These are phyloP conservation scores for Gastracanthus pulcherrimus DNA, from an alignment of 2,888 invertebrate genomes.

Conservation along the genomic window DNA sequence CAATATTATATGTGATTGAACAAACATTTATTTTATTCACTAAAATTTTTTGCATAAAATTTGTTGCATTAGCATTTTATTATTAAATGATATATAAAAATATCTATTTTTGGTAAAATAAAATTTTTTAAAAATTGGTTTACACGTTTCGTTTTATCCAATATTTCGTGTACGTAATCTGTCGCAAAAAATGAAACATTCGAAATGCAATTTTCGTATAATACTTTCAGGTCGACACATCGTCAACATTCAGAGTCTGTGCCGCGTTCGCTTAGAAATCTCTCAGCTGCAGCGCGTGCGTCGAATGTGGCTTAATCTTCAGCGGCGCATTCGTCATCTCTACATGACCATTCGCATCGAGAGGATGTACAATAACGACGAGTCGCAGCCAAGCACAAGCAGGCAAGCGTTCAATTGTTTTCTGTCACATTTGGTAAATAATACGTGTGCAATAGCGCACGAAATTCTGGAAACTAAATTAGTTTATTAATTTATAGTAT, in stretches of 20 bases:
- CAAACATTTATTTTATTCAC: too few species aligned
- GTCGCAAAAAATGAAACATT: not conserved
- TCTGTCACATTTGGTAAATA: not conserved
- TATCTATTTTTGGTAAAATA: not conserved
- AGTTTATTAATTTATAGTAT: not conserved
- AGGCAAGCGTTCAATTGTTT: constrained; percentile 24
- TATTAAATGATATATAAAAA: too few species aligned
- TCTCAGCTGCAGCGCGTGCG: constrained; percentile 81
- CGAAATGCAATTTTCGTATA: not conserved
- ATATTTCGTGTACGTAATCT: too few species aligned
- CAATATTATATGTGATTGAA: too few species aligned
- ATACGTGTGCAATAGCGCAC: too few species aligned
- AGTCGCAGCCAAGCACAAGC: constrained; percentile 37
- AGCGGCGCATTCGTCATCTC: constrained; percentile 80
- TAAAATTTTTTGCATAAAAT: too few species aligned
- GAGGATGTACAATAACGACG: constrained; percentile 53
- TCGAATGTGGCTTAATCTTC: constrained; percentile 83
- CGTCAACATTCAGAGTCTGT: not conserved
- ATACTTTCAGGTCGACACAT: constrained; percentile 21
- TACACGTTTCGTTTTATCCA: too few species aligned
- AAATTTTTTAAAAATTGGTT: too few species aligned
- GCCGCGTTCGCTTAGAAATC: constrained; percentile 69
- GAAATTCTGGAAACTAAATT: too few species aligned
- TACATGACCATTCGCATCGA: constrained; percentile 78
- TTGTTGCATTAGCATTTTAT: too few species aligned